A percentile compares a stretch with the other conserved stretches of the same genome.
Evolutionary conservation across 2,888 invertebrate genomes (phyloP).

Genomic region (Bhutanitis thaidina): DNA sequence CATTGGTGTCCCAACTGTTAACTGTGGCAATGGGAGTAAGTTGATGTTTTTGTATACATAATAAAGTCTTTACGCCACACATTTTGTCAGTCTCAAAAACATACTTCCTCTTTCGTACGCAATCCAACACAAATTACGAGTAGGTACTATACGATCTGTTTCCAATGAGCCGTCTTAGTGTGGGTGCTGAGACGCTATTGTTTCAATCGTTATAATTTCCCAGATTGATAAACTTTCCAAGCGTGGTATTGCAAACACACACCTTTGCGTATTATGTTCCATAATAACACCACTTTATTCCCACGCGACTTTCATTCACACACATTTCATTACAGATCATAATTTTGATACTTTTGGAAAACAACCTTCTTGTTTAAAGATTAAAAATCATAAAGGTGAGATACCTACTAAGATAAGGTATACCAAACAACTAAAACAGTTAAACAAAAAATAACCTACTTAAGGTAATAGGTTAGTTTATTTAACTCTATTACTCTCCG

Average conservation of each 20-base stretch:
- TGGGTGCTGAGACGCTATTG: constrained; percentile 41
- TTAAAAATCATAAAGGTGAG: too few species aligned
- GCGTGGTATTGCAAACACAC: constrained; percentile 36
- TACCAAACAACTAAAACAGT: too few species aligned
- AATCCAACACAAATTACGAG: not conserved
- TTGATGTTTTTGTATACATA: too few species aligned
- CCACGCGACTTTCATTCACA: constrained; percentile 38
- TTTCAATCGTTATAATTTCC: constrained; percentile 45
- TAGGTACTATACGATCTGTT: constrained; percentile 16
- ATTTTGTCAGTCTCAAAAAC: not conserved
- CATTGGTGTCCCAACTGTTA: too few species aligned
- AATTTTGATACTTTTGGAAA: not conserved
- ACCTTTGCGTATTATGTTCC: constrained; percentile 25
- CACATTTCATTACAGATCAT: constrained; percentile 16
- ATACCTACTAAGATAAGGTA: too few species aligned
- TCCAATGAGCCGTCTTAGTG: constrained; percentile 25
- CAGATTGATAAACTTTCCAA: constrained; percentile 62
- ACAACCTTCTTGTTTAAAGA: too few species aligned
- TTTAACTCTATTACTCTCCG: too few species aligned
- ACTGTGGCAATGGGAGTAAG: too few species aligned
- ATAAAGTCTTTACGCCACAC: too few species aligned
- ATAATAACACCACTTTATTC: constrained; percentile 41
- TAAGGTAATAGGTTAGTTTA: too few species aligned
- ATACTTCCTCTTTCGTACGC: not conserved
- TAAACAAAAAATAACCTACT: too few species aligned